Evolutionary conservation across 2,797 vertebrate genomes (phyloP).

Genomic region (Crenichthys baileyi): DNA sequence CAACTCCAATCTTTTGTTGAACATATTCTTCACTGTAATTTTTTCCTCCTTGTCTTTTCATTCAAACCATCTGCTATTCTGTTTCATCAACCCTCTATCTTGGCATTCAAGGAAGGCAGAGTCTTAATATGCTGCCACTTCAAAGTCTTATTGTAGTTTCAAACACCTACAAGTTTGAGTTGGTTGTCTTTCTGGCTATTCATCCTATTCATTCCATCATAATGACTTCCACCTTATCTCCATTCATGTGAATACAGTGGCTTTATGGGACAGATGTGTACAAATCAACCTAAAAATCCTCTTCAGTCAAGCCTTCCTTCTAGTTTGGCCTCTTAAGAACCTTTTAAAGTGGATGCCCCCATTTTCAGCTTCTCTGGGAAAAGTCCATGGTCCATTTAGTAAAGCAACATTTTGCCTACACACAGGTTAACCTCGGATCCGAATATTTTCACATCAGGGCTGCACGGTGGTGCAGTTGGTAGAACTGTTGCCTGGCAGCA

Average conservation of each 20-base stretch:
- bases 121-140: conserved; percentile 17
- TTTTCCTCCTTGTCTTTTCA: conserved; percentile 17
- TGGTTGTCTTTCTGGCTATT: background rate
- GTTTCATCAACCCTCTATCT: conserved; percentile 50
- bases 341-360: background rate
- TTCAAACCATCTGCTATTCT: conserved; percentile 48
- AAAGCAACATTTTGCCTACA: too few relatives aligned
- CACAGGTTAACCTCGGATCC: too few relatives aligned
- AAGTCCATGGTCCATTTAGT: background rate
- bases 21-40: background rate
- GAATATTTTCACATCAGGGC: background rate
- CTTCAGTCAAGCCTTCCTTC: background rate
- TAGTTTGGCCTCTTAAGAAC: background rate
- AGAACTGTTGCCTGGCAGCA: too few relatives aligned
- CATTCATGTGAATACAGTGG: background rate
- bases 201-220: background rate
- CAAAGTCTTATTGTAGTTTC: conserved; percentile 32
- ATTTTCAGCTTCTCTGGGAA: background rate
- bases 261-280: background rate
- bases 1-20: background rate
- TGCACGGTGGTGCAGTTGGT: too few relatives aligned
- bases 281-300: background rate
- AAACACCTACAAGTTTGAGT: conserved; percentile 2
- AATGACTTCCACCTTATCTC: background rate
- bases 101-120: background rate